These are phyloP conservation scores for Antheraea mylitta DNA, from an alignment of 1,140 invertebrate genomes.

Conservation along the genomic window DNA sequence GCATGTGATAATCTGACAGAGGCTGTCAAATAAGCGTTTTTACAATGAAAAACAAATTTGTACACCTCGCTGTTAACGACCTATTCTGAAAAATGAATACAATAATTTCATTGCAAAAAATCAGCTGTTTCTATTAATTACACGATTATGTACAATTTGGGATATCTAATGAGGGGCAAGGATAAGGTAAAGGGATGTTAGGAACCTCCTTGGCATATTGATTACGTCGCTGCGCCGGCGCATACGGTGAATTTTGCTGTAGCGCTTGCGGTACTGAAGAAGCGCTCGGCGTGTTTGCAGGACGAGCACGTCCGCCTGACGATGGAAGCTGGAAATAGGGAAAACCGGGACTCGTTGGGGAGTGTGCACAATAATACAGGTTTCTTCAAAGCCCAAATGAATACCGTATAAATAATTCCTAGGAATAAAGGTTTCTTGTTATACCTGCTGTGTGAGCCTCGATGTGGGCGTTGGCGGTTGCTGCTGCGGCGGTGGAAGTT, in stretches of 20 bases:
- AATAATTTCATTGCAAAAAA: no score
- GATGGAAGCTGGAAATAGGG: constrained; percentile 32
- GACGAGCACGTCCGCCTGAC: constrained; percentile 49
- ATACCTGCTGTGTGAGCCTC: constrained; percentile 71
- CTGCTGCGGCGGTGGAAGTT: constrained; percentile 29
- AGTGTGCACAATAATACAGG: no score
- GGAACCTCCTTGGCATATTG: constrained; percentile 60
- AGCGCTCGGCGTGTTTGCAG: constrained; percentile 57
- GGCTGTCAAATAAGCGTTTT: no score
- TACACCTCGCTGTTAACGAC: no score
- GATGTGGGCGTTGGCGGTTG: constrained; percentile 47
- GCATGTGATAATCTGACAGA: no score
- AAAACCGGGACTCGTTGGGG: background rate
- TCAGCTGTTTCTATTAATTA: no score
- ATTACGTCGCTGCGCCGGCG: constrained; percentile 30
- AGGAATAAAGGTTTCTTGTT: background rate
- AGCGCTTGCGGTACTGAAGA: constrained; percentile 43
- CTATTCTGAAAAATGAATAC: no score
- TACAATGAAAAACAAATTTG: no score
- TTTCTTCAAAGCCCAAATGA: no score
- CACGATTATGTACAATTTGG: no score
- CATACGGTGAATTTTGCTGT: constrained; percentile 29
- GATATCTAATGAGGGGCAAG: no score
- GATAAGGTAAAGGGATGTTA: background rate
- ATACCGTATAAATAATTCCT: no score